These are phyloP conservation scores for Furcifer pardalis DNA, from an alignment of 2,797 vertebrate species.

Conservation along the genomic window DNA sequence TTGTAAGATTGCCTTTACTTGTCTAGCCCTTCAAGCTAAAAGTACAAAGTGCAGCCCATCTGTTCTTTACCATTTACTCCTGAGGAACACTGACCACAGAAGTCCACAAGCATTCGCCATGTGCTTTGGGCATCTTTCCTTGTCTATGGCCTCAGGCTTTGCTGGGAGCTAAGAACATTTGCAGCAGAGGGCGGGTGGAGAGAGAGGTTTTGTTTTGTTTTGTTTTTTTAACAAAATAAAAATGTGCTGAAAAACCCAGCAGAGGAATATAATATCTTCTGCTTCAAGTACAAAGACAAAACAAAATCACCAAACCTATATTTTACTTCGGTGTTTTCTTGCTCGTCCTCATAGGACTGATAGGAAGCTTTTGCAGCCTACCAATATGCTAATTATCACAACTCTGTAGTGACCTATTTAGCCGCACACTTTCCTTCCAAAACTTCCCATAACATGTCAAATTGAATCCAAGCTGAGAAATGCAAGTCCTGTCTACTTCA, in stretches of 20 bases:
- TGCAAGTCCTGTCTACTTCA: slow-evolving; percentile 64
- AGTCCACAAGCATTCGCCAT: slow-evolving; percentile 75
- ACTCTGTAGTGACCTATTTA: slow-evolving; percentile 77
- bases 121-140: slow-evolving; percentile 76
- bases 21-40: slow-evolving; percentile 71
- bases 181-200: slow-evolving; percentile 52
- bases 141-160: slow-evolving; percentile 79
- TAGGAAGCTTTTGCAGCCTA: slow-evolving; percentile 59
- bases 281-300: slow-evolving; percentile 57
- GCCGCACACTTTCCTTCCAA: slow-evolving; percentile 60
- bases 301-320: slow-evolving; percentile 44
- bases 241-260: slow-evolving; percentile 29
- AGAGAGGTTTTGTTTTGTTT: neutral
- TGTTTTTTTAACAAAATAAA: slow-evolving; percentile 59
- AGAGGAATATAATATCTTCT: slow-evolving; percentile 49
- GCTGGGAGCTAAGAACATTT: slow-evolving; percentile 76
- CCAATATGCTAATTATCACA: slow-evolving; percentile 68
- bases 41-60: slow-evolving; percentile 67
- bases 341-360: slow-evolving; percentile 51
- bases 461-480: slow-evolving; percentile 61
- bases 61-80: slow-evolving; percentile 74
- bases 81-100: slow-evolving; percentile 74
- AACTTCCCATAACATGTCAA: slow-evolving; percentile 62
- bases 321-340: slow-evolving; percentile 40
- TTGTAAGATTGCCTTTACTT: slow-evolving; percentile 56